A percentile compares a stretch with the other conserved stretches of the same genome.
Conservation (phyloP, 2,113 vertebrate species). For the Tylochromis polylepis region DNA sequence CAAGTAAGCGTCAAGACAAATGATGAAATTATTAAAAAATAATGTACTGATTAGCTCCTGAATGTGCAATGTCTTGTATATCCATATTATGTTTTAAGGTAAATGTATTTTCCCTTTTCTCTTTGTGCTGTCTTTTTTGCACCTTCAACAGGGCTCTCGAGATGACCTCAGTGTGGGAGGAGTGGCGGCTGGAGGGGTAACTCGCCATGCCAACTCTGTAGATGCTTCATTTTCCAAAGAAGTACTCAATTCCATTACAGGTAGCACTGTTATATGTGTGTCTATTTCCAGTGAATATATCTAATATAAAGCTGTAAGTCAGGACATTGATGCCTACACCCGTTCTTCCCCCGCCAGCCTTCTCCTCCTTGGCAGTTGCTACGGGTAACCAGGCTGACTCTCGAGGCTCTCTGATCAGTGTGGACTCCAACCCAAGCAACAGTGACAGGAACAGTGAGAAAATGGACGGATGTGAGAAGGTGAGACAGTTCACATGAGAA, state of each 20-base stretch:
- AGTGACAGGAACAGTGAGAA: conserved; percentile 93
- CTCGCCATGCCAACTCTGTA: conserved; percentile 88
- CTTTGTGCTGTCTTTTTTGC: neutral
- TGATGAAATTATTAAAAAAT: neutral
- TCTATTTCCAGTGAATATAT: neutral
- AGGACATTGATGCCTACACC: neutral
- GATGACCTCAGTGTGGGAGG: conserved; percentile 89
- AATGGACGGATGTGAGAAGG: conserved; percentile 95
- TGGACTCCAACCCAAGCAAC: conserved; percentile 96
- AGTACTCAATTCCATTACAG: conserved; percentile 97
- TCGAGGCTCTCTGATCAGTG: conserved; percentile 91
- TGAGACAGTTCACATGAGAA: conserved; percentile 35
- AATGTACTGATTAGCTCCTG: neutral
- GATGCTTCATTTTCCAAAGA: conserved; percentile 97
- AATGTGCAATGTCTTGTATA: neutral
- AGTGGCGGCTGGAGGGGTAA: conserved; percentile 75
- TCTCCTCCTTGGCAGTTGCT: conserved; percentile 95
- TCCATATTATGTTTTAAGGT: neutral
- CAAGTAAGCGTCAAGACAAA: conserved; percentile 74
- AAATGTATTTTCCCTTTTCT: neutral
- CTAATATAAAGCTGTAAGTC: conserved; percentile 6
- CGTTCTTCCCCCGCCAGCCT: conserved; percentile 71
- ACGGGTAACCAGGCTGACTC: conserved; percentile 92
- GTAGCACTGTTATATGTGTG: conserved; percentile 60
- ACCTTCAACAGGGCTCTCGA: conserved; percentile 81